These are phyloP conservation scores for Aphelenchoides avenae DNA, from an alignment of 1,140 invertebrate species.

Conservation along the genomic window DNA sequence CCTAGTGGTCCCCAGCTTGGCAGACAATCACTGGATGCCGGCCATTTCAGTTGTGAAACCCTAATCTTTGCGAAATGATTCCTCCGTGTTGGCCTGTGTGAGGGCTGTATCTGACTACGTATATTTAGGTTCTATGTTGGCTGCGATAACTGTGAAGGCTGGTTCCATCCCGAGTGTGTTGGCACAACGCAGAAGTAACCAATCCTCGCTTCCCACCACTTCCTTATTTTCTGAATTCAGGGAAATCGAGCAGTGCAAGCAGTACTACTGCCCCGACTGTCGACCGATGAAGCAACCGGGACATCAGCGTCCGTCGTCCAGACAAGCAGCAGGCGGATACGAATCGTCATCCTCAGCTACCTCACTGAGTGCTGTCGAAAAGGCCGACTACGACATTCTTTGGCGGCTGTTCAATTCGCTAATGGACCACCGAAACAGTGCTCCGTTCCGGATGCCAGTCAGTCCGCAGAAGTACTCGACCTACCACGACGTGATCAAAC, in stretches of 20 bases:
- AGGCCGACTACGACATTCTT: conserved; percentile 15
- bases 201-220: conserved; percentile 95
- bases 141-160: conserved; percentile 94
- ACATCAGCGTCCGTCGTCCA: too few relatives aligned
- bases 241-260: too few relatives aligned
- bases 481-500: conserved; percentile 93
- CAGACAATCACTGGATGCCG: too few relatives aligned
- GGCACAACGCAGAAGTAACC: conserved; percentile 79
- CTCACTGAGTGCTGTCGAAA: conserved; percentile 67
- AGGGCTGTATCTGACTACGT: too few relatives aligned
- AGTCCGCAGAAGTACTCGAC: conserved; percentile 88
- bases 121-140: conserved; percentile 72
- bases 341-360: too few relatives aligned
- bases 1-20: conserved; percentile 58
- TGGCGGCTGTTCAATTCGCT: conserved; percentile 54
- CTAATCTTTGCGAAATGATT: too few relatives aligned
- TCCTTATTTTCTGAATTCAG: too few relatives aligned
- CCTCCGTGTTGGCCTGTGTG: too few relatives aligned
- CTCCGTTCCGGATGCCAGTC: conserved; percentile 94
- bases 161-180: conserved; percentile 96
- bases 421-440: conserved; percentile 68
- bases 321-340: too few relatives aligned
- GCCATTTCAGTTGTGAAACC: too few relatives aligned
- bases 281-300: too few relatives aligned
- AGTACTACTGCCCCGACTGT: too few relatives aligned